Evolutionary conservation across 2,797 vertebrate genomes (phyloP), one percentile per base, ranked within the genome.

Genomic region (Sebastes alutus): DNA sequence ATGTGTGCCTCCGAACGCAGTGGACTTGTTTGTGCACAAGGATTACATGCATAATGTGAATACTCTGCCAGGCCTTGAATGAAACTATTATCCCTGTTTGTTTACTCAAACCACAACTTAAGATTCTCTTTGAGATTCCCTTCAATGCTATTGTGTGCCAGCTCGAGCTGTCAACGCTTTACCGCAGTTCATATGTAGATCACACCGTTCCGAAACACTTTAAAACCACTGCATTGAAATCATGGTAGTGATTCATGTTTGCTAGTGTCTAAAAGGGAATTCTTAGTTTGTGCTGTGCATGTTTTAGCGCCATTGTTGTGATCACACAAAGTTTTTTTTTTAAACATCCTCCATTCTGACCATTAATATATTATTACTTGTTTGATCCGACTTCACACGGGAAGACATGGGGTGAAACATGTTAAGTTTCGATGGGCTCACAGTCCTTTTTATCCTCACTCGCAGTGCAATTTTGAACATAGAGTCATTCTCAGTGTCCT

Each of bases 121-220:
- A 74, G 76, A 91, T 69, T 87, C 60, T 66, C 76, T 73, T 66
- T 75, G 72, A 83, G 86, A 84, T 87, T 83, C 79, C 65, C 67
- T 69, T 76, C 68, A 75, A 49, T 86, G 66, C 81, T 62, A 81
- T 91, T 92, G 90, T 91, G 86, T 83, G 70, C 63, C 71, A 72
- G 71, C 78, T 55, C 27, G 22, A 70, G 86, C 85, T 89, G 77
- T 78, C 59, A 63, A 71, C n/a, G 42, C 66, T 84, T 72, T 54
- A 35, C 33, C 33, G 52, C 88, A 49, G 76, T 93, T 91, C 77
- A 87, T 89, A 87, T 91, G 89, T 84, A 90, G 86, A 92, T 89
- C 58, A 68, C 65, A 42, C 27, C 12, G n/a, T 86, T 66, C 42
- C 0, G 56, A 70, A 81, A 67, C 60, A 63, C 71, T 87, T 86